Evolutionary conservation across 1,140 invertebrate species (phyloP).

Genomic region (Metaphire vulgaris): DNA sequence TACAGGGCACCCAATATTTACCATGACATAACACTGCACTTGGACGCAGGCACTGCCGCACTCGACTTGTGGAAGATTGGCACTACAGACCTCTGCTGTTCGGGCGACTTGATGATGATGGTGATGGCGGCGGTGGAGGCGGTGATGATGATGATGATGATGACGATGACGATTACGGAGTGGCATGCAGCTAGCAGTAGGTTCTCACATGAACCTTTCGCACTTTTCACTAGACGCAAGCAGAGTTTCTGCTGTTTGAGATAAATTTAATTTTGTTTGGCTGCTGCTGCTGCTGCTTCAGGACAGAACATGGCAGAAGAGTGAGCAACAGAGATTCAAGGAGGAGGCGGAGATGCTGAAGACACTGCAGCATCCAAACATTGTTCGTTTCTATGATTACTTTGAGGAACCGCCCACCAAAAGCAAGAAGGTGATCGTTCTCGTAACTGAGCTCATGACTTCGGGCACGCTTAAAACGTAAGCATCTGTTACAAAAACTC

Average conservation of each 20-base stretch:
- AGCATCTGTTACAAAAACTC: slow-evolving; percentile 50
- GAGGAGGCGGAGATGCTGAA: slow-evolving; percentile 99
- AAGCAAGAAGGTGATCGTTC: slow-evolving; percentile 88
- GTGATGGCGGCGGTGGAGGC: neutral
- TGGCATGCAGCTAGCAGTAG: neutral
- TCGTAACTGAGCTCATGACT: slow-evolving; percentile 99
- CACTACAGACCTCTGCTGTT: no score
- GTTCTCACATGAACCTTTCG: no score
- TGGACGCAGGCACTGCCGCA: no score
- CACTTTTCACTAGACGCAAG: no score
- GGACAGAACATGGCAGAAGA: slow-evolving; percentile 59
- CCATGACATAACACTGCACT: no score
- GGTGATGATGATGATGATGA: neutral
- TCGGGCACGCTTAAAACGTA: slow-evolving; percentile 97
- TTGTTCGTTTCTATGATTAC: slow-evolving; percentile 98
- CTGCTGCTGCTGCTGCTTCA: slow-evolving; percentile 33
- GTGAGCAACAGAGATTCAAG: slow-evolving; percentile 85
- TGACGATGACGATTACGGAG: neutral
- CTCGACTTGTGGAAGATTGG: no score
- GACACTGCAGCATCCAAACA: slow-evolving; percentile 97
- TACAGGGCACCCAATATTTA: no score
- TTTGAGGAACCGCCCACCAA: slow-evolving; percentile 84
- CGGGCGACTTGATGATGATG: neutral
- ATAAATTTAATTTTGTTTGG: no score
- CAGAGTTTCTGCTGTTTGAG: no score